These are phyloP conservation scores for Cyanoderma ruficeps DNA, from an alignment of 2,113 vertebrate species.

Conservation along the genomic window DNA sequence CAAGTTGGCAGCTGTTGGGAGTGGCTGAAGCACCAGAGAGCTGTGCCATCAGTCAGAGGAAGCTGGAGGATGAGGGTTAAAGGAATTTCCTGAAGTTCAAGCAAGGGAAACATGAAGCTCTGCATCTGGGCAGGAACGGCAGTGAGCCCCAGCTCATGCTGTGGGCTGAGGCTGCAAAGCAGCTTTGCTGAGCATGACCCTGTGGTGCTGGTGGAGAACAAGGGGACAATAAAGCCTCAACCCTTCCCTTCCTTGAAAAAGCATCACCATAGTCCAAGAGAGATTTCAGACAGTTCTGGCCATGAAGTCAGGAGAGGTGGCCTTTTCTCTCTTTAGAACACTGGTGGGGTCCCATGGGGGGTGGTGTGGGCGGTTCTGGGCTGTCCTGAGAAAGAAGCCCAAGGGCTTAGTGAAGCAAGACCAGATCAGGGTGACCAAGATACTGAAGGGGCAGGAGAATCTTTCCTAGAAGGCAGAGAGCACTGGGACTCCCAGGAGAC, in stretches of 20 bases:
- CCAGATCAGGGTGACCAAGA: rapidly evolving
- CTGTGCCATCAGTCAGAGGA: neutral
- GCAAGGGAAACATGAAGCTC: neutral
- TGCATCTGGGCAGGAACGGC: neutral
- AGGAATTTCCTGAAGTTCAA: neutral
- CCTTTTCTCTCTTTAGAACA: neutral
- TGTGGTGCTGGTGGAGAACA: neutral
- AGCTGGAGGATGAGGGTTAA: neutral
- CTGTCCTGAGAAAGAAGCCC: no score
- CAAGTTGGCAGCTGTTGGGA: no score
- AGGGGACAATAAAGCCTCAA: neutral
- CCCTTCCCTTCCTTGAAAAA: neutral
- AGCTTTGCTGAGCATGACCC: neutral
- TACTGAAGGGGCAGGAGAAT: neutral
- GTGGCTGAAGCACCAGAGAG: no score
- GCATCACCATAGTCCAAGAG: neutral
- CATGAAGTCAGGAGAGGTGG: neutral
- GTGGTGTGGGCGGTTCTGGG: neutral
- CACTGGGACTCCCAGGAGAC: neutral
- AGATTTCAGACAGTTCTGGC: neutral
- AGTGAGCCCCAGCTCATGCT: neutral
- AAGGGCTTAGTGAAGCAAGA: neutral
- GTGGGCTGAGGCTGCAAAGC: no score
- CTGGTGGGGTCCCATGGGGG: neutral
- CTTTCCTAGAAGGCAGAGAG: neutral